A percentile compares a stretch with the other conserved stretches of the same genome.
These are phyloP conservation scores for Arctia plantaginis DNA, from an alignment of 2,888 invertebrate genomes.

Conservation along the genomic window DNA sequence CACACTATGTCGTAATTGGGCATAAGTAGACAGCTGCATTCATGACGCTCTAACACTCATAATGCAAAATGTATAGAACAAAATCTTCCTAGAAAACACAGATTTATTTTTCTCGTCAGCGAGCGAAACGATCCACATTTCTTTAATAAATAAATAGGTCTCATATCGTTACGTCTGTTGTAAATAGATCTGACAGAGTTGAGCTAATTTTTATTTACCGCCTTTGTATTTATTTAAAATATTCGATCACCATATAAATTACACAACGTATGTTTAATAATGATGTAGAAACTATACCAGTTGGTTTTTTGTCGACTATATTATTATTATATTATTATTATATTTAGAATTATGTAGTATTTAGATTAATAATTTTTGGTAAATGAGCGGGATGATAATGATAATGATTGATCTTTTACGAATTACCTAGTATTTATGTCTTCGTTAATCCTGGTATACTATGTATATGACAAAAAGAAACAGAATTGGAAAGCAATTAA, in stretches of 20 bases:
- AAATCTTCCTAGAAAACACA: not conserved
- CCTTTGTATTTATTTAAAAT: not conserved
- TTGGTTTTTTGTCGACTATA: too few species aligned
- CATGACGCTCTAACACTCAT: not conserved
- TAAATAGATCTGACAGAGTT: slow-evolving; percentile 40
- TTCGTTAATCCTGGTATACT: too few species aligned
- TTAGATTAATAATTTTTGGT: too few species aligned
- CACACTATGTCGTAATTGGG: not conserved
- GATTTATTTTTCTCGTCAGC: slow-evolving; percentile 12
- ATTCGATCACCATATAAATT: too few species aligned
- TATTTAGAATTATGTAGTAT: too few species aligned
- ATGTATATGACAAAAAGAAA: too few species aligned
- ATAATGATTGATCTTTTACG: too few species aligned
- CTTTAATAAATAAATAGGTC: slow-evolving; percentile 34
- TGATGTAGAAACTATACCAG: too few species aligned
- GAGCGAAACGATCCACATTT: slow-evolving; percentile 28
- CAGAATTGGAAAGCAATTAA: not conserved
- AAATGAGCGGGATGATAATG: too few species aligned
- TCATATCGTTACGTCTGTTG: slow-evolving; percentile 28
- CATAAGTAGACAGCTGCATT: not conserved
- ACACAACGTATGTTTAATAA: too few species aligned
- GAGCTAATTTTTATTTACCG: slow-evolving; percentile 15
- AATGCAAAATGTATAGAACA: not conserved
- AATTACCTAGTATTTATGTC: too few species aligned
- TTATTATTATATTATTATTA: too few species aligned